Base-by-base conservation (phyloP, 2,113 vertebrate genomes). In the Opisthocomus hoazin region DNA sequence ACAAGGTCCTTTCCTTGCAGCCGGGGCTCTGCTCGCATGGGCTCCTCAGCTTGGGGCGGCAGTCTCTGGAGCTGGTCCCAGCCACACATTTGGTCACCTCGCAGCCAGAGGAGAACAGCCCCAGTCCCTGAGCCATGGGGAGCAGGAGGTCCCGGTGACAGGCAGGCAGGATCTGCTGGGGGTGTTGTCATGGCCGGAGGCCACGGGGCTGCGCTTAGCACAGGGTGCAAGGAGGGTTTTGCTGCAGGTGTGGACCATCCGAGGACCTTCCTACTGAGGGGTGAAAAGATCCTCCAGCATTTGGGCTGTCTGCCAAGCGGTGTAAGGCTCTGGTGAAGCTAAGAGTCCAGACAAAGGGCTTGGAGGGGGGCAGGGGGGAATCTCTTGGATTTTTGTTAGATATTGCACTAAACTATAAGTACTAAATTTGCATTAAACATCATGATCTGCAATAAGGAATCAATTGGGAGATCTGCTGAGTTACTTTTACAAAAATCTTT, bases 71-170 rank as follows among this genome's bases (percentile, higher is more conserved):
- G 23, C 36, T 41, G 41, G 4, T 26, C 32, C 46, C 27, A 61
- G 53, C 24, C 61, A 30, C 4, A 4, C 36, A 3, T 7, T 51
- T 29, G 56, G 30, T 36, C 43, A 45, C 36, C 23, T 21, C 8
- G 12, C 4, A 7, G 58, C 9, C 69, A 73, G 53, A 3, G 3
- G 34, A 51, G 51, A 34, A 39, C 8, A 15, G 13, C 53, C 24
- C 24, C 21, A 3, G 24, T 17, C 23, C 74, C 46, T 15, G 23
- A 30, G 24, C 43, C 0, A 0, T 15, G 58, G 15, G 48, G 29
- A 89, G 32, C 29, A 4, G 6, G 17, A 1, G 20, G 29, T 50
- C 21, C 30, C 1, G 0, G 21, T 53, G 48, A 7, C 27, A 30
- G 20, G 23, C 30, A 24, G 58, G 30, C 54, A 82, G 85, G 64